Conservation (phyloP, 2,113 vertebrate genomes). For the Stomatorhinus ivindoensis region DNA sequence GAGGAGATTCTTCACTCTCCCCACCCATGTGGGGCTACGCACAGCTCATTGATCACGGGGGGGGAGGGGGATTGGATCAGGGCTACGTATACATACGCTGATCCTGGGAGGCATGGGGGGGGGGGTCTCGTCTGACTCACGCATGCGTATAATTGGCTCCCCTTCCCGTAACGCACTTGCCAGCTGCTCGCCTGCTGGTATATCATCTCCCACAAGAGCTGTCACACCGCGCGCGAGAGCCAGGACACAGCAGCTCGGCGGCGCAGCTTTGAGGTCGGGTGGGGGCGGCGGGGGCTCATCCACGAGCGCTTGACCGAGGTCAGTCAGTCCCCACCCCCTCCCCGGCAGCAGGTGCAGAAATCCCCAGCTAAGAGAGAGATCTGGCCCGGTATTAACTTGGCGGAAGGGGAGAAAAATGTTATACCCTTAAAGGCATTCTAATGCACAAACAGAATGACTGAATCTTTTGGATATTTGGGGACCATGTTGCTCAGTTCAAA, state of each 20-base stretch:
- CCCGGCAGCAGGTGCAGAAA: not conserved
- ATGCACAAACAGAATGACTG: not conserved
- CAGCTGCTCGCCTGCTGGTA: slow-evolving; percentile 10
- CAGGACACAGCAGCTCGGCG: not conserved
- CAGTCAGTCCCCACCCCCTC: not conserved
- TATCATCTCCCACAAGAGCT: not conserved
- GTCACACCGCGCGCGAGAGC: not conserved
- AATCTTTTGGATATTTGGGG: not conserved
- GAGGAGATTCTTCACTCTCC: not conserved
- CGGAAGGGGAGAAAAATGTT: not conserved
- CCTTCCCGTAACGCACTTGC: not conserved
- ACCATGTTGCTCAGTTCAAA: not conserved
- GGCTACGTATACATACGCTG: not conserved
- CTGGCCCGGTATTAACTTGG: not conserved
- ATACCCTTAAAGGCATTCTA: not conserved
- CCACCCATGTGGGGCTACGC: not conserved
- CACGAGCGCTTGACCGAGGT: not conserved
- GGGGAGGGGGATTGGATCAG: not conserved
- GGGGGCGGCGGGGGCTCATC: not conserved
- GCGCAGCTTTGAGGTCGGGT: not conserved
- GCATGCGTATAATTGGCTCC: slow-evolving; percentile 11
- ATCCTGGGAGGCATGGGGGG: not conserved
- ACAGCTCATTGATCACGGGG: not conserved
- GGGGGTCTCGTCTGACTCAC: not conserved
- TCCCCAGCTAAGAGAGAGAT: not conserved